Base-by-base conservation (phyloP, 2,888 invertebrate genomes). In the Catocala sponsa region DNA sequence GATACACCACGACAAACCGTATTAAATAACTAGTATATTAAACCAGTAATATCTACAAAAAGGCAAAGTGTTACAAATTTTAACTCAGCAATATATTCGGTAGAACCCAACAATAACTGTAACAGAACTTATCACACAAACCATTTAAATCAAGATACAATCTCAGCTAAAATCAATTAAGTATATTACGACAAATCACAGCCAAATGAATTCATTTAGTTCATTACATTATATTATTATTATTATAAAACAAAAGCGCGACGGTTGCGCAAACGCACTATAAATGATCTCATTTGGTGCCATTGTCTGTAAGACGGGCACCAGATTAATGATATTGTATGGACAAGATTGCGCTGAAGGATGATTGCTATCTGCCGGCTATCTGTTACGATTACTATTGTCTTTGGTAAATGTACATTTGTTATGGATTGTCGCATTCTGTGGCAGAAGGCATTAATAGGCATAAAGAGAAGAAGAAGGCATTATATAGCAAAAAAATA, bases 201-300 rank as follows among this genome's bases (percentile, higher is more conserved):
- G n/a, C 47, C 48, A 35, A 63, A 55, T 55, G 33, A 33, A 59
- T 51, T 63, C 54, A 55, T 55, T 59, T 47, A 59, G 46, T 54
- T 50, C 41, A 50, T 57, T 57, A 53, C 49, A 62, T 62, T 57
- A 62, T 15, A 38, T 65, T 56, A 65, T 59, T 67, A 50, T 55
- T 67, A 50, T 55, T 65, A 72, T 63, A 59, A 73, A 76, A 78
- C 76, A 82, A 80, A 77, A 78, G 74, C 65, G 55, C 55, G 53
- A 64, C 63, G 61, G 63, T 86, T 84, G 75, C 84, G 65, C 64
- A 82, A 85, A 38, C 55, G 67, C 63, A 46, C 4, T 46, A 46
- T 82, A 86, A 89, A 89, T 88, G 87, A 89, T 86, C 82, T 89
- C 87, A 89, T 91, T 92, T 88, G 85, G 80, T 67, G 73, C 86